A percentile compares a stretch with the other conserved stretches of the same genome.
phyloP scores from a whole-genome alignment of 2,113 vertebrate species.

The Melanerpes aurifrons region DNA sequence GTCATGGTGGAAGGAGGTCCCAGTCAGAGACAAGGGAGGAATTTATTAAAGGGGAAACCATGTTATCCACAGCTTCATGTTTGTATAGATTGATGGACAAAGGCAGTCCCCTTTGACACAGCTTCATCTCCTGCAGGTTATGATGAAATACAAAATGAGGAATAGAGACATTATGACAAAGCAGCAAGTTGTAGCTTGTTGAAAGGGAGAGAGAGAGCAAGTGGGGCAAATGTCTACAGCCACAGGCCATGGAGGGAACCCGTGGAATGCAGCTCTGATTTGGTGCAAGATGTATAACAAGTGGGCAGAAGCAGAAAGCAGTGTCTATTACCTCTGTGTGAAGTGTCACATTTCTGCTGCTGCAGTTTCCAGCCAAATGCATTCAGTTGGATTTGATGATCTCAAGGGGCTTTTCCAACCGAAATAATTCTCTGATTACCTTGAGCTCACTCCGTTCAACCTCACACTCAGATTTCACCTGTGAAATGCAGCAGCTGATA shows the following conservation, averaged over 20 bases:
- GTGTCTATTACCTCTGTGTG: not conserved
- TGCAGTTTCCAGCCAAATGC: not conserved
- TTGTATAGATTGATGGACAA: not conserved
- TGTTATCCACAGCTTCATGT: not conserved
- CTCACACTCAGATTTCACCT: not conserved
- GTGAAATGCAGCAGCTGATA: not conserved
- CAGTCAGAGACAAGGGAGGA: not conserved
- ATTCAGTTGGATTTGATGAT: not conserved
- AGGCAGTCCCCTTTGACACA: not conserved
- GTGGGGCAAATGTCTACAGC: not conserved
- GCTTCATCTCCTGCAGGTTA: not conserved
- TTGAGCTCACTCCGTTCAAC: not conserved
- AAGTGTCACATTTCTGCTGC: not conserved
- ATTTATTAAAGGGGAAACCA: not conserved
- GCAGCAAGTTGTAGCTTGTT: not conserved
- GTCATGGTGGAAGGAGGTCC: constrained; percentile 16
- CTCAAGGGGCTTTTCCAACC: not conserved
- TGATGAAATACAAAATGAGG: not conserved
- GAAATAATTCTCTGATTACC: not conserved
- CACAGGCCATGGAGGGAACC: not conserved
- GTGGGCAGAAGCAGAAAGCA: not conserved
- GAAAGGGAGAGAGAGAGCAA: not conserved
- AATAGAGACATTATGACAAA: not conserved
- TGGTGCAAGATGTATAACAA: not conserved
- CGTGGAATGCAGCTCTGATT: fast-evolving